A percentile compares a stretch with the other conserved stretches of the same genome.
phyloP scores from a whole-genome alignment of 2,888 invertebrate genomes.

The Mimachlamys varia region DNA sequence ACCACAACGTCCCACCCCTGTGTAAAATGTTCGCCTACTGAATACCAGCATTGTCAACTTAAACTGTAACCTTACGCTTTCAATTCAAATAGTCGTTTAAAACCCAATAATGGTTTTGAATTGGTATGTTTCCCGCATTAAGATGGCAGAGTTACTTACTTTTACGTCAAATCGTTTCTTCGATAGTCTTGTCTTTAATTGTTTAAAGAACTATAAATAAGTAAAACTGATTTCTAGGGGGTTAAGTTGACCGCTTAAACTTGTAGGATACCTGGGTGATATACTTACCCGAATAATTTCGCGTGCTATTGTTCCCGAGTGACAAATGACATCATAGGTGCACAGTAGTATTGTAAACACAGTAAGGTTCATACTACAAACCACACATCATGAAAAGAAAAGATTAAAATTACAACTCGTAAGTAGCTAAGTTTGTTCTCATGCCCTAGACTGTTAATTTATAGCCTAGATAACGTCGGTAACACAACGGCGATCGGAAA shows the following conservation, averaged over 20 bases:
- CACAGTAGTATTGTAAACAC: neutral
- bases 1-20: constrained; percentile 18
- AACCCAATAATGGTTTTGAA: neutral
- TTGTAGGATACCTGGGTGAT: neutral
- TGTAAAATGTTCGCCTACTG: neutral
- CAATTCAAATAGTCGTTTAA: neutral
- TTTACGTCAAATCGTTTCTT: too few relatives aligned
- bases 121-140: too few relatives aligned
- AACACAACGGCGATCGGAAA: neutral
- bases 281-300: neutral
- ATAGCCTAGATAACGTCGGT: neutral
- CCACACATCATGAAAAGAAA: neutral
- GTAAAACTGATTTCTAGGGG: neutral
- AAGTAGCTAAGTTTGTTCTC: constrained; percentile 14
- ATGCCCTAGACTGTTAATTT: neutral
- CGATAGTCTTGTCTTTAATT: too few relatives aligned
- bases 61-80: neutral
- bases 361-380: neutral
- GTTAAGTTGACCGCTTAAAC: neutral
- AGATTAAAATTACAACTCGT: neutral
- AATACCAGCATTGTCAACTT: neutral
- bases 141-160: too few relatives aligned
- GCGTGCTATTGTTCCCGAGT: neutral
- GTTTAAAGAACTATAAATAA: too few relatives aligned
- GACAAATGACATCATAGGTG: neutral